These are phyloP conservation scores for Cyrtodaria siliqua DNA, from an alignment of 2,888 invertebrate genomes.

Conservation along the genomic window DNA sequence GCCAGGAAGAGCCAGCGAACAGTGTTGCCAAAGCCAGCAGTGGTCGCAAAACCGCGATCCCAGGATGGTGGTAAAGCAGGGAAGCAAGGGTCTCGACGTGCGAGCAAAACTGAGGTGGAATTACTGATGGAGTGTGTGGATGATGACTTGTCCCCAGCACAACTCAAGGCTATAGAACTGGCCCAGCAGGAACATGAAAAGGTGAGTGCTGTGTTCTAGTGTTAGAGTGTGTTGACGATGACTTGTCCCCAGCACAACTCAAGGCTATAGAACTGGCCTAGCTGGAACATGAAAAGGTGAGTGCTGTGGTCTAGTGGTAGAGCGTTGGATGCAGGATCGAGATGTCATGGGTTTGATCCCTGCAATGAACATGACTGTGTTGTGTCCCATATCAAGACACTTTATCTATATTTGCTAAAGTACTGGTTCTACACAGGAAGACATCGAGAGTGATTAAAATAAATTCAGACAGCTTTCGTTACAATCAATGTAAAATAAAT, in stretches of 20 bases:
- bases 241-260: conserved; percentile 90
- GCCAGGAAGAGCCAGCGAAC: background rate
- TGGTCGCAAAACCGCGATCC: background rate
- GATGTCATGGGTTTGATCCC: no score
- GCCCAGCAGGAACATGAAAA: conserved; percentile 89
- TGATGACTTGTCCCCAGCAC: conserved; percentile 90
- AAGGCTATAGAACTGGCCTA: conserved; percentile 89
- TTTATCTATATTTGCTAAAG: no score
- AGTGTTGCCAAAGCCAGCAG: background rate
- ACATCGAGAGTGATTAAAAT: no score
- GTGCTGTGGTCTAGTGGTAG: no score
- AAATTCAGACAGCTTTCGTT: no score
- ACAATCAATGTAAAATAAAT: no score
- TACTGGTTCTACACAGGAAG: no score
- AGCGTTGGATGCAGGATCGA: no score
- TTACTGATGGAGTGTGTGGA: conserved; percentile 90
- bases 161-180: conserved; percentile 89
- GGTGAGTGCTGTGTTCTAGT: no score
- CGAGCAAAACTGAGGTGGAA: conserved; percentile 32
- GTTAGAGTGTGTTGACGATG: conserved; percentile 92
- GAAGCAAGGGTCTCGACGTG: background rate
- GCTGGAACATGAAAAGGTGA: conserved; percentile 88
- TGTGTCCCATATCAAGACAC: no score
- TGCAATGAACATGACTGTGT: no score
- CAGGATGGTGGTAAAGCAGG: no score